phyloP scores from a whole-genome alignment of 1,140 invertebrate genomes.

The Patella vulgata region DNA sequence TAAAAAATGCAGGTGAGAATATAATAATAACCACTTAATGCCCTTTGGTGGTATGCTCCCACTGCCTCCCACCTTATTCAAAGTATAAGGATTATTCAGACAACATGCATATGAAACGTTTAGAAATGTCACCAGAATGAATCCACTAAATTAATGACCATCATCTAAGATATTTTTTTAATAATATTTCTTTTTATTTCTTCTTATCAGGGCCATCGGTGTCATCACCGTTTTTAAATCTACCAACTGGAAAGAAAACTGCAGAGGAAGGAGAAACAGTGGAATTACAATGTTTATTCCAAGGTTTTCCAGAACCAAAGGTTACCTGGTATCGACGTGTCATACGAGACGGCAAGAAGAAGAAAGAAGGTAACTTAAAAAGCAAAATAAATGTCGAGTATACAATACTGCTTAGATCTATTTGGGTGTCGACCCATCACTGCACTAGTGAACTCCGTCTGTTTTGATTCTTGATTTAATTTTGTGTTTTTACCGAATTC shows the following conservation, averaged over 20 bases:
- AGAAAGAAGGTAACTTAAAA: slow-evolving; percentile 9
- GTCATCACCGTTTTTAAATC: slow-evolving; percentile 2
- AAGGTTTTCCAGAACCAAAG: slow-evolving; percentile 11
- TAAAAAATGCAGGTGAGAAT: slow-evolving; percentile 1
- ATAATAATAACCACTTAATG: no score
- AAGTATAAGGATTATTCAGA: neutral
- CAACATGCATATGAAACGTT: neutral
- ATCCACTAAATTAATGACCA: neutral
- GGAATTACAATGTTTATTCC: slow-evolving; percentile 20
- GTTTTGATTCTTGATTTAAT: neutral
- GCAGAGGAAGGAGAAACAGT: slow-evolving; percentile 17
- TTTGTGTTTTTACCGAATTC: no score
- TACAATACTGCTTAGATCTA: neutral
- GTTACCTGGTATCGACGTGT: slow-evolving; percentile 16
- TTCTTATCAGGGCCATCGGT: slow-evolving; percentile 2
- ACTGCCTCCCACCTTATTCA: neutral
- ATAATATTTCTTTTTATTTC: neutral
- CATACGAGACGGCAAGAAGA: neutral
- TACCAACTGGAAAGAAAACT: neutral
- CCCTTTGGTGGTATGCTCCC: no score
- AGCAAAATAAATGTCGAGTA: neutral
- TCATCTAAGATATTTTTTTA: neutral
- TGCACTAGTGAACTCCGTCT: neutral
- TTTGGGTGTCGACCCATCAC: neutral
- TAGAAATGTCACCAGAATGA: neutral